phyloP scores from a whole-genome alignment of 2,888 invertebrate genomes.

The Heliconius charithonia region DNA sequence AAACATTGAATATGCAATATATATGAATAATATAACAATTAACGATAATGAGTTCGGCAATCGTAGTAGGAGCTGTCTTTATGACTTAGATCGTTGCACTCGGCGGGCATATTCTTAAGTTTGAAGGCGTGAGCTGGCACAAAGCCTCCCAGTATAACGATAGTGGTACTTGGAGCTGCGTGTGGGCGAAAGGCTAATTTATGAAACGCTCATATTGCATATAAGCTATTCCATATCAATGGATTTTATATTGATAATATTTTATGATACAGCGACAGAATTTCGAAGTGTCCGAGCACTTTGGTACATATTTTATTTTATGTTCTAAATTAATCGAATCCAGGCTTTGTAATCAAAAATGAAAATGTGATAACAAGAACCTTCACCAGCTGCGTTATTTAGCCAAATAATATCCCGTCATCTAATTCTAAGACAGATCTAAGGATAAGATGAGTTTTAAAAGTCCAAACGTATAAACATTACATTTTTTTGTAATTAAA shows the following conservation, averaged over 20 bases:
- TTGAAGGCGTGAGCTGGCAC: conserved; percentile 46
- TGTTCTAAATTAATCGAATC: neutral
- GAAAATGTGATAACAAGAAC: neutral
- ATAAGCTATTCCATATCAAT: conserved; percentile 39
- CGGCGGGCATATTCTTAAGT: conserved; percentile 37
- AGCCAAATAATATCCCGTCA: neutral
- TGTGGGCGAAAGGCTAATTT: conserved; percentile 67
- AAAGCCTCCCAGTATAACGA: conserved; percentile 45
- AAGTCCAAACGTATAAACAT: neutral
- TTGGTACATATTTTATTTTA: neutral
- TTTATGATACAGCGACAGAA: conserved; percentile 6
- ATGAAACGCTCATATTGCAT: conserved; percentile 53
- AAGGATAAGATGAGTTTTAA: neutral
- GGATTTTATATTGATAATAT: conserved; percentile 33
- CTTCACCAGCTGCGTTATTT: neutral
- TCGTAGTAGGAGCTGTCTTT: conserved; percentile 30
- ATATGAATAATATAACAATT: conserved; percentile 9
- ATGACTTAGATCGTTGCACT: conserved; percentile 43
- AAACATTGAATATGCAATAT: neutral
- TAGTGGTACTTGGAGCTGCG: conserved; percentile 49
- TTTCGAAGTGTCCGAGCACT: neutral
- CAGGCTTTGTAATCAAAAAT: neutral
- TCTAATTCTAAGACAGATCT: neutral
- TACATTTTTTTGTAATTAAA: neutral
- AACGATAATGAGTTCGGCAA: conserved; percentile 19